Evolutionary conservation across 2,888 invertebrate genomes (phyloP), one percentile per base, ranked within the genome.

Genomic region (Agrotis exclamationis): DNA sequence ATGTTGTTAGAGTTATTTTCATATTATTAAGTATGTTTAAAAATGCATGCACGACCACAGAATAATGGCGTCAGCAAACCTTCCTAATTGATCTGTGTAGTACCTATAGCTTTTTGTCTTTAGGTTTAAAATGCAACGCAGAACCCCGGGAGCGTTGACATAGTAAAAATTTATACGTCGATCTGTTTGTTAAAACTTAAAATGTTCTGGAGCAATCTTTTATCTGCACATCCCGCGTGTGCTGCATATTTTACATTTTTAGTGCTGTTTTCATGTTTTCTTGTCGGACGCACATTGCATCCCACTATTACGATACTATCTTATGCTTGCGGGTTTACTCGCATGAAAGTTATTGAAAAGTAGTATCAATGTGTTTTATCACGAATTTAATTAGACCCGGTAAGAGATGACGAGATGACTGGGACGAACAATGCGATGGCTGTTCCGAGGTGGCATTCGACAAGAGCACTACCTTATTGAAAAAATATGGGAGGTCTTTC

Each of bases 131-230:
- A 88, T 87, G 84, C 82, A 88, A 60, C 73, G 62, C 65, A n/a
- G 66, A 73, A 63, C 72, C 70, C 70, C 63, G 76, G 76, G 84
- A 81, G 68, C 76, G 81, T 67, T 78, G 76, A 82, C 81, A 76
- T 70, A 78, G 78, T 86, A 85, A 87, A 89, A 88, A 88, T 87
- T 79, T 90, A 91, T 88, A 82, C 85, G 57, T 73, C 87, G 88
- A 88, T 88, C 89, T 84, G 84, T 85, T 87, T 90, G 86, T 86
- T 83, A 75, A 83, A 84, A 80, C 85, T 86, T 83, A 75, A 83
- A 84, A 80, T 85, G 79, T 81, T 85, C 82, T 76, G 76, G 73
- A 71, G 76, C 64, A 62, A 63, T 70, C 51, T 76, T 80, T 85
- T 84, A 83, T 83, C 68, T 76, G 45, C 54, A 57, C 59, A 60